phyloP scores from a whole-genome alignment of 1,140 invertebrate species.

The Meloidogyne exigua region DNA sequence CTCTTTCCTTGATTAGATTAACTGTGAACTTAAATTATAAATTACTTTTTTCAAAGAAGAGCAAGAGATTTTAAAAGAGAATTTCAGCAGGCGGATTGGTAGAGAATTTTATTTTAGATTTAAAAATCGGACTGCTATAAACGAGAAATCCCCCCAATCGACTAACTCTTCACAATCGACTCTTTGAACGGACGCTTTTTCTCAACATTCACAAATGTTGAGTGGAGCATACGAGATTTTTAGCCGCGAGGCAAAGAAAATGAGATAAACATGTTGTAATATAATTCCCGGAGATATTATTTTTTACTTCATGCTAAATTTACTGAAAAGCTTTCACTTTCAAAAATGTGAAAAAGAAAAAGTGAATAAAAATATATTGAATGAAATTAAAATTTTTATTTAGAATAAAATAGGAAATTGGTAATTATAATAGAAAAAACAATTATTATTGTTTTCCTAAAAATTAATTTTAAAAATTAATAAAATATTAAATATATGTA shows the following conservation, averaged over 20 bases:
- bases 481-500: too few species aligned
- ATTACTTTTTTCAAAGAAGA: too few species aligned
- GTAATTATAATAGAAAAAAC: too few species aligned
- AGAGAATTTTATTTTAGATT: background rate
- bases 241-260: background rate
- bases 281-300: background rate
- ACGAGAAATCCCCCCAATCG: background rate
- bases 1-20: too few species aligned
- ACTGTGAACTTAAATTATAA: too few species aligned
- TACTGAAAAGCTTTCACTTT: background rate
- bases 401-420: too few species aligned
- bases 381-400: background rate
- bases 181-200: background rate
- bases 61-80: background rate
- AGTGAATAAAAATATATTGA: background rate
- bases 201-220: background rate
- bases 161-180: background rate
- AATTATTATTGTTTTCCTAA: too few species aligned
- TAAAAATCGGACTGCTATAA: background rate
- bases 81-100: background rate
- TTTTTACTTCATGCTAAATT: background rate
- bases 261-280: slow-evolving; percentile 1
- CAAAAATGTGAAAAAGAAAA: background rate
- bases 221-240: slow-evolving; percentile 7
- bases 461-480: too few species aligned